Conservation (phyloP, 2,797 vertebrate genomes). For the Sternarchorhynchus goeldii region DNA sequence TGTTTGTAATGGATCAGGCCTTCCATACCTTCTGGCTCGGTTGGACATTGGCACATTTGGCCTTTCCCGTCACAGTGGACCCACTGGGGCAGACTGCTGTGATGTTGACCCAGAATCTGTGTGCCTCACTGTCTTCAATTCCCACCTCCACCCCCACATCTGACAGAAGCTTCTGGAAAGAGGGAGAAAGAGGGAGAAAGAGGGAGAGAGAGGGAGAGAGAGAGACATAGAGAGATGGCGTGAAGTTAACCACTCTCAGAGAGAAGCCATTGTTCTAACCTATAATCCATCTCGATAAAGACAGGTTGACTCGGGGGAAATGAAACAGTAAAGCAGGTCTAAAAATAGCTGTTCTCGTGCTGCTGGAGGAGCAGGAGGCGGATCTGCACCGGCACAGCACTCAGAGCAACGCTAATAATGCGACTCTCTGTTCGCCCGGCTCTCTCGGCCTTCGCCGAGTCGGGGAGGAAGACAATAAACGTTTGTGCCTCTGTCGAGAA, state of each 20-base stretch:
- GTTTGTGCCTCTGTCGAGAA: constrained; percentile 70
- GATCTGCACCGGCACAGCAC: too few species aligned
- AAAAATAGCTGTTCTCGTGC: constrained; percentile 78
- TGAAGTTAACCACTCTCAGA: constrained; percentile 8
- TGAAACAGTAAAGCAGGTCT: constrained; percentile 56
- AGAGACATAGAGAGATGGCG: constrained; percentile 6
- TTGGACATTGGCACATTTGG: constrained; percentile 85
- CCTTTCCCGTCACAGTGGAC: constrained; percentile 72
- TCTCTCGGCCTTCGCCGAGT: constrained; percentile 68
- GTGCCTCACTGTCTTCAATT: constrained; percentile 83
- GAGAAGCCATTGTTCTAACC: constrained; percentile 36
- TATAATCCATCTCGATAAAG: constrained; percentile 28
- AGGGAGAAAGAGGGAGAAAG: constrained; percentile 29
- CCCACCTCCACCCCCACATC: constrained; percentile 90
- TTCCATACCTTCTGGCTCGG: constrained; percentile 86
- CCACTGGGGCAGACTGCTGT: constrained; percentile 91
- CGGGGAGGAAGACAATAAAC: constrained; percentile 70
- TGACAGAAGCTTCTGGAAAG: constrained; percentile 87
- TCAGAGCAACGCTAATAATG: constrained; percentile 65
- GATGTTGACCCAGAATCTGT: constrained; percentile 85
- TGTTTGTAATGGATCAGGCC: not conserved
- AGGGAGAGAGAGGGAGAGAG: not conserved
- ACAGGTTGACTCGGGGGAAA: constrained; percentile 45
- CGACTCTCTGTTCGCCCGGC: constrained; percentile 68
- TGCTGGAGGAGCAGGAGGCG: constrained; percentile 57